These are phyloP conservation scores for Acropternis orthonyx DNA, from an alignment of 2,797 vertebrate genomes.

Conservation along the genomic window DNA sequence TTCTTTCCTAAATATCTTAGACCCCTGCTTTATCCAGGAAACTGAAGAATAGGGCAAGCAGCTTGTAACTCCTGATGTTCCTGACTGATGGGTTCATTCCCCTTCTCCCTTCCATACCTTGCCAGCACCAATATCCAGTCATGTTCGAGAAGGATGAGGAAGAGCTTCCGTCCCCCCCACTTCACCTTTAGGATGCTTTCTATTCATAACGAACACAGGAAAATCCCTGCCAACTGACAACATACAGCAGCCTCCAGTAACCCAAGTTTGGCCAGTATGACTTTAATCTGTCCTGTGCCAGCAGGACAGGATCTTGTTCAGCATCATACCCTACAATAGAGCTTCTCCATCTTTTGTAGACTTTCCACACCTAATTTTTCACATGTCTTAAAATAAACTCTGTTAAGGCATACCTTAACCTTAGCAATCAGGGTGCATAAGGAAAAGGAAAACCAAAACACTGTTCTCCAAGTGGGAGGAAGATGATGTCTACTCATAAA, in stretches of 20 bases:
- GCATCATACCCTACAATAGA: neutral
- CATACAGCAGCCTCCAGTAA: neutral
- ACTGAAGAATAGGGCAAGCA: neutral
- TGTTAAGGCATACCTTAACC: neutral
- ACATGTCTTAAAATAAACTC: neutral
- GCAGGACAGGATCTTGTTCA: neutral
- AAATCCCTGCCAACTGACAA: neutral
- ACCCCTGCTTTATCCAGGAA: neutral
- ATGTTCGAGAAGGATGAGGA: neutral
- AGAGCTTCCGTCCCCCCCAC: fast-evolving
- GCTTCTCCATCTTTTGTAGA: neutral
- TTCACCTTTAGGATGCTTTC: neutral
- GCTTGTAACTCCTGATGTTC: neutral
- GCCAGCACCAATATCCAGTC: neutral
- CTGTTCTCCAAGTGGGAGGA: neutral
- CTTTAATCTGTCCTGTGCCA: neutral
- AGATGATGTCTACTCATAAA: neutral
- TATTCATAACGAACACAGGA: neutral
- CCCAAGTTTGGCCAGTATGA: neutral
- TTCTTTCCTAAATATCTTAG: neutral
- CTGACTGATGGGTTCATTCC: neutral
- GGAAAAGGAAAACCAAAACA: neutral
- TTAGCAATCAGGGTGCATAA: neutral
- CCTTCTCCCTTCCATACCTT: neutral
- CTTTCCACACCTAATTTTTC: neutral